Base-by-base conservation (phyloP, 1,140 invertebrate genomes). In the Eueides isabella region DNA sequence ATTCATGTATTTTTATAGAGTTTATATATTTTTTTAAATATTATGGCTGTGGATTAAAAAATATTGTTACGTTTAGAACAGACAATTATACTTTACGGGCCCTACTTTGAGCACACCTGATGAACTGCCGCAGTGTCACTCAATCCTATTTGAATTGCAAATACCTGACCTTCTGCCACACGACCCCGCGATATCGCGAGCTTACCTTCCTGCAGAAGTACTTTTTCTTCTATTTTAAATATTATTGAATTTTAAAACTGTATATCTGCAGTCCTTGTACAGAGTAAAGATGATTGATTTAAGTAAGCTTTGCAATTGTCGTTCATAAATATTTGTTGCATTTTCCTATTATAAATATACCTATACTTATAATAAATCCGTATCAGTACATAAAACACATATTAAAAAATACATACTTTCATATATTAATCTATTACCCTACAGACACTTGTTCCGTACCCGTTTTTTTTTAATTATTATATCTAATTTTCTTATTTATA, bases 111-210 rank as follows among this genome's bases (percentile, higher is more conserved):
- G 23, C 5, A 26, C 23, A 23, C 48, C 4, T 11, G 23, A 55
- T 79, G 71, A 72, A 72, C 84, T 85, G 84, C 84, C 85, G 85
- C 83, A 80, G 76, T 80, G 82, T 78, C 78, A 82, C 83, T 76
- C 72, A 71, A 72, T 69, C 78, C 76, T 79, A 74, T 75, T 84
- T 88, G 88, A 90, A 88, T 89, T 89, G 87, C 87, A 90, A 90
- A 90, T 88, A 74, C 72, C 75, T 84, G 84, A 81, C 87, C 89
- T 88, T 91, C 83, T 67, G 67, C 66, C 87, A 88, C 87, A 85
- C 84, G 81, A 89, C 68, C 67, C 55, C 75, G 81, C 76, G 80
- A 85, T 87, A 87, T 87, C 84, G 80, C 83, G 70, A 71, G 55
- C 55, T 75, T 65, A 63, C 79, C 71, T 74, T 76, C 62, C 48